phyloP scores from a whole-genome alignment of 2,797 vertebrate genomes.

The Etheostoma nigrum region DNA sequence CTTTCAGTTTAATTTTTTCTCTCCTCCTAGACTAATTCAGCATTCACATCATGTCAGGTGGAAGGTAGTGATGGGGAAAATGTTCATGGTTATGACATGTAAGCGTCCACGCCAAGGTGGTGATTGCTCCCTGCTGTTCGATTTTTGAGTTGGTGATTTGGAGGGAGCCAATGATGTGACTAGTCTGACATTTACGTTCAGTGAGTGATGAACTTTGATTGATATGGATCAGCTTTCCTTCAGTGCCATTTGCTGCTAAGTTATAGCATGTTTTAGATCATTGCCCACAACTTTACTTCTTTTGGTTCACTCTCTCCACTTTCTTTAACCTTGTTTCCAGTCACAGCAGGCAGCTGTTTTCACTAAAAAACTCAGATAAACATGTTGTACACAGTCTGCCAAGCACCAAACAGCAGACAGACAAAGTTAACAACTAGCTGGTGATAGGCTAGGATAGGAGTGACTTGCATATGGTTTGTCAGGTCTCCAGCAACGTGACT shows the following conservation, averaged over 20 bases:
- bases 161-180: neutral
- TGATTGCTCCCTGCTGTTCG: slow-evolving; percentile 23
- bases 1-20: neutral
- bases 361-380: slow-evolving; percentile 4
- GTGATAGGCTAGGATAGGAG: neutral
- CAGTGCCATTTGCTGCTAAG: neutral
- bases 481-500: neutral
- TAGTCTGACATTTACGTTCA: slow-evolving; percentile 17
- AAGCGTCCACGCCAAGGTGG: slow-evolving; percentile 6
- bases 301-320: neutral
- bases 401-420: neutral
- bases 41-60: slow-evolving; percentile 22
- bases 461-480: too few relatives aligned
- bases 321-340: neutral
- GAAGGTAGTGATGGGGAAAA: neutral
- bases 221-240: neutral
- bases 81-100: slow-evolving; percentile 2
- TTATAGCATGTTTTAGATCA: neutral
- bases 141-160: neutral
- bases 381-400: neutral
- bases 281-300: neutral
- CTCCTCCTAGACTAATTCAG: neutral
- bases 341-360: neutral
- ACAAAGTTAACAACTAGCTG: neutral
- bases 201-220: slow-evolving; percentile 2